Conservation (phyloP, 2,888 invertebrate species). For the Rhingia rostrata region DNA sequence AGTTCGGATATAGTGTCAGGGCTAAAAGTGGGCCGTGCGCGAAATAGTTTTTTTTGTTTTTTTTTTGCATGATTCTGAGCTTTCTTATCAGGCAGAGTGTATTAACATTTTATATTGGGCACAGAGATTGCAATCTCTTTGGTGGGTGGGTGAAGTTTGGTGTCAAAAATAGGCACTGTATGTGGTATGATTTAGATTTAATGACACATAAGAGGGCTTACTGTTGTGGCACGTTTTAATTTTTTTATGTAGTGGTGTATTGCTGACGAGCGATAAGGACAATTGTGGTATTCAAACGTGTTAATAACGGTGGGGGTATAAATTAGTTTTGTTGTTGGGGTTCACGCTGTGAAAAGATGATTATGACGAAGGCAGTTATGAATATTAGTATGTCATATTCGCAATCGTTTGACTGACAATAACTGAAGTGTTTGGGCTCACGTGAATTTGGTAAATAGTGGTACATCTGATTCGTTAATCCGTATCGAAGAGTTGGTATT, state of each 20-base stretch:
- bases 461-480: no score
- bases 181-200: constrained; percentile 47
- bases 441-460: no score
- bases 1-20: not conserved
- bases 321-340: no score
- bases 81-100: constrained; percentile 38
- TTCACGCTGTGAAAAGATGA: no score
- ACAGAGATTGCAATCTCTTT: constrained; percentile 37
- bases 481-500: no score
- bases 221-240: constrained; percentile 38
- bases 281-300: no score
- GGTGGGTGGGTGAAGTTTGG: constrained; percentile 40
- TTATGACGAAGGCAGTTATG: no score
- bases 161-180: constrained; percentile 10
- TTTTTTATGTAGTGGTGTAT: constrained; percentile 15
- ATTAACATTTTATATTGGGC: constrained; percentile 52
- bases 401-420: no score
- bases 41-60: constrained; percentile 44
- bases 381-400: no score
- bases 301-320: no score
- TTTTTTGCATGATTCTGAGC: constrained; percentile 3
- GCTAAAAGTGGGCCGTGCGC: constrained; percentile 11
- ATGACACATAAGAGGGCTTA: constrained; percentile 22
- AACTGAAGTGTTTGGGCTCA: no score
- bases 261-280: constrained; percentile 23